Conservation (phyloP, 2,113 vertebrate species). For the Megaptera novaeangliae region DNA sequence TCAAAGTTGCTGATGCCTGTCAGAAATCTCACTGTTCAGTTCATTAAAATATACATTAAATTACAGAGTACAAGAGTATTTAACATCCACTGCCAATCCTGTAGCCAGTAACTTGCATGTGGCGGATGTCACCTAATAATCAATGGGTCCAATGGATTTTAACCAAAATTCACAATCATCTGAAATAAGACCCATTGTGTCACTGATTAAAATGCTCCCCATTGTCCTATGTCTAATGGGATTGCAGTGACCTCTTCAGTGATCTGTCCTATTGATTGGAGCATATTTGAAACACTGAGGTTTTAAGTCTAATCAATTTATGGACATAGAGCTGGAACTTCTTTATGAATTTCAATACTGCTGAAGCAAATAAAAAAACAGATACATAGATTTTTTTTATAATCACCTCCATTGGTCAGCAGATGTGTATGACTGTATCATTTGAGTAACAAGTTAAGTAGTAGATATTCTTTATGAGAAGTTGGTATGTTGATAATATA, state of each 20-base stretch:
- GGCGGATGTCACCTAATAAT: neutral
- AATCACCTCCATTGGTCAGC: neutral
- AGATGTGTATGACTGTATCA: neutral
- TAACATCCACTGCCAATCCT: neutral
- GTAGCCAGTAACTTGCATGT: neutral
- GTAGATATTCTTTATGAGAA: neutral
- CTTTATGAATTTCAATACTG: slow-evolving; percentile 11
- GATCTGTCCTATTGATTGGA: neutral
- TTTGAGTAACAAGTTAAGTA: neutral
- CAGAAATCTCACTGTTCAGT: slow-evolving; percentile 57
- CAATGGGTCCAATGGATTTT: slow-evolving; percentile 36
- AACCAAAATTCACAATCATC: slow-evolving; percentile 33
- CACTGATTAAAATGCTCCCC: slow-evolving; percentile 13
- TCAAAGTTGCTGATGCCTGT: slow-evolving; percentile 72
- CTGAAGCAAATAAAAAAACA: neutral
- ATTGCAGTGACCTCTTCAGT: neutral
- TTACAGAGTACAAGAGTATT: slow-evolving; percentile 39
- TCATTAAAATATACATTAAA: slow-evolving; percentile 71
- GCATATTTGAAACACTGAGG: neutral
- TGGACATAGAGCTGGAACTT: neutral
- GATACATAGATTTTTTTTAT: neutral
- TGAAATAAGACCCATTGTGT: neutral
- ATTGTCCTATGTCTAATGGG: neutral
- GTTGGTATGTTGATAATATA: slow-evolving; percentile 14
- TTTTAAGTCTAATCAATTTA: slow-evolving; percentile 3